Base-by-base conservation (phyloP, 2,888 invertebrate genomes). In the Dioctria rufipes region DNA sequence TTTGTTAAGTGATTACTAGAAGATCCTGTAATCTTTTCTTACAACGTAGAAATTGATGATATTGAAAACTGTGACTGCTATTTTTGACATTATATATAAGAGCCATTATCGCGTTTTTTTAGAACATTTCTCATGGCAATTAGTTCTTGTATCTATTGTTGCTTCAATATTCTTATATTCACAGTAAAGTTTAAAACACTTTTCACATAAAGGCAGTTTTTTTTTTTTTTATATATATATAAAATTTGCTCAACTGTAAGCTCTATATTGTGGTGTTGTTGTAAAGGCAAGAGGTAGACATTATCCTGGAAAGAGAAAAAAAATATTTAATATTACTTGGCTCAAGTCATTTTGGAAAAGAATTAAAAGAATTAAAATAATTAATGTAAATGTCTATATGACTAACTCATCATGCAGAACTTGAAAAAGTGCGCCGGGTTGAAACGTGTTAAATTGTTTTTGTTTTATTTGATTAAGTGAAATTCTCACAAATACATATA, bases 1-100 rank as follows among this genome's bases (percentile, higher is more conserved):
- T 69, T 11, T 69, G 79, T 79, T 79, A 79, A 39, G 79, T 79
- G 60, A 60, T 79, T 67, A 79, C 79, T 79, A 79, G 60, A 63
- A 63, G 77, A 60, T 58, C 58, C n/a, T 67, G 79, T 46, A 79
- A 79, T 69, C 79, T 58, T 69, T 69, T 79, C 46, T 69, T 79
- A 39, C 79, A 79, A 67, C 66, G 67, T 1, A 25, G 25, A 37
- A 79, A 67, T 69, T 79, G 67, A 79, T 79, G 42, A 67, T 69
- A 60, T 37, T 60, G 25, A 69, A 69, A 79, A 8, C 5, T 69
- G 37, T 25, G 13, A 40, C 65, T 78, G 37, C 13, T 51, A 13
- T 63, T 37, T 25, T 78, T 51, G 43, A 69, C 67, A 79, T 67
- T 69, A 43, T 67, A 42, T 43, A 67, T 79, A 25, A 43, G 43